Evolutionary conservation across 2,797 vertebrate species (phyloP).

Genomic region (Myotis planiceps): DNA sequence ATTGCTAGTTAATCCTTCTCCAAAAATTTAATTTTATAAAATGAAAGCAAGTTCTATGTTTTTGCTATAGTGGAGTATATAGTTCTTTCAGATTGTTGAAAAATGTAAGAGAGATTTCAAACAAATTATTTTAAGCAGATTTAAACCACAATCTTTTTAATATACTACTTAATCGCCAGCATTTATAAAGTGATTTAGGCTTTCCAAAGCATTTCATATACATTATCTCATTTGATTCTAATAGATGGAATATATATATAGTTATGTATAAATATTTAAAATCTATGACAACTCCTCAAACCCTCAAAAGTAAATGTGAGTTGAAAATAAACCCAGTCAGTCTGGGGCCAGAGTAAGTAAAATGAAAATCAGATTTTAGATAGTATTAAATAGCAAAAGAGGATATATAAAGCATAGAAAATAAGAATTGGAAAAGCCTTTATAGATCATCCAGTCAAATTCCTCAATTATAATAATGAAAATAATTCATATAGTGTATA

Average conservation of each 20-base stretch:
- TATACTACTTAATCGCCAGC: slow-evolving; percentile 51
- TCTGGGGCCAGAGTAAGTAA: slow-evolving; percentile 52
- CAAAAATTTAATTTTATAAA: slow-evolving; percentile 75
- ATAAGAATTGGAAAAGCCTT: not conserved
- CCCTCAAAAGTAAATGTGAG: slow-evolving; percentile 54
- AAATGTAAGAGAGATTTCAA: slow-evolving; percentile 67
- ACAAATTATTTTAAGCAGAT: slow-evolving; percentile 59
- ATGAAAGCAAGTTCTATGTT: slow-evolving; percentile 74
- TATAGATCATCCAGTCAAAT: not conserved
- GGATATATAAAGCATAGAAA: slow-evolving; percentile 46
- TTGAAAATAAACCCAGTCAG: slow-evolving; percentile 52
- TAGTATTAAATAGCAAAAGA: slow-evolving; percentile 54
- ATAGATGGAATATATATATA: slow-evolving; percentile 57
- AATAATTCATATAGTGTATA: not conserved
- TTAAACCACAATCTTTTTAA: slow-evolving; percentile 60
- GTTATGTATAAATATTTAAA: slow-evolving; percentile 54
- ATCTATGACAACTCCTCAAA: not conserved
- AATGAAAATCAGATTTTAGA: slow-evolving; percentile 59
- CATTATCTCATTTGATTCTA: slow-evolving; percentile 63
- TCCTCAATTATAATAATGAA: not conserved
- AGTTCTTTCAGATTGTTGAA: slow-evolving; percentile 63
- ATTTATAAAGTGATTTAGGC: slow-evolving; percentile 42
- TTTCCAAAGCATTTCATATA: slow-evolving; percentile 64
- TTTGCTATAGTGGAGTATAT: slow-evolving; percentile 39
- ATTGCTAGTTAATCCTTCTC: slow-evolving; percentile 66